A percentile compares a stretch with the other conserved stretches of the same genome.
These are phyloP conservation scores for Drosophila dives DNA, from an alignment of 2,888 invertebrate species.

Conservation along the genomic window DNA sequence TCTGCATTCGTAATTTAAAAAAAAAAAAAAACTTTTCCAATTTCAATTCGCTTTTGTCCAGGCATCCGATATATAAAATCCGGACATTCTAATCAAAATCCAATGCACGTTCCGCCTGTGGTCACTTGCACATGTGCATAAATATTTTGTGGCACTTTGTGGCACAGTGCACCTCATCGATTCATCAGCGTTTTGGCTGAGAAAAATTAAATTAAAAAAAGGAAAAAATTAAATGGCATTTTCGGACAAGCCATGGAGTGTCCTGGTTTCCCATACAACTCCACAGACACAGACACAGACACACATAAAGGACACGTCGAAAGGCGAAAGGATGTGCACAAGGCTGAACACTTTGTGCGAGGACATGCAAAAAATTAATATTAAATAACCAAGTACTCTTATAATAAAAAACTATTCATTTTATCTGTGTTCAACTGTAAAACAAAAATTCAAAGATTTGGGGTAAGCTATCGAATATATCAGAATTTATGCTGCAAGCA, in stretches of 20 bases:
- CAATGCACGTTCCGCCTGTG: conserved; percentile 46
- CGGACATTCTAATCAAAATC: conserved; percentile 47
- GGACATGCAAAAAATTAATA: neutral
- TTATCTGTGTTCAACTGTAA: neutral
- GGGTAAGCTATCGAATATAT: neutral
- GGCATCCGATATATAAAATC: conserved; percentile 2
- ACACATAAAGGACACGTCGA: neutral
- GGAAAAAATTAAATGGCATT: conserved; percentile 52
- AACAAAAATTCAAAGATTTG: neutral
- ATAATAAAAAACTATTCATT: neutral
- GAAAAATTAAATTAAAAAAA: neutral
- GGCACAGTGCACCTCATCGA: neutral
- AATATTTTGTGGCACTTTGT: conserved; percentile 15
- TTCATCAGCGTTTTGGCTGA: conserved; percentile 34
- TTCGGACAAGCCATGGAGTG: conserved; percentile 33
- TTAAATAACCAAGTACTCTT: neutral
- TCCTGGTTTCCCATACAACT: conserved; percentile 10
- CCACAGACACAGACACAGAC: neutral
- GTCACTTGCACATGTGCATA: conserved; percentile 12
- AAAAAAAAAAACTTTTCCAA: conserved; percentile 3
- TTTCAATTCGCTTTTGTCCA: conserved; percentile 3
- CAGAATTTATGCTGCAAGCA: neutral
- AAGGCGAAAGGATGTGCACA: neutral
- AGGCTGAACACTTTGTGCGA: neutral
- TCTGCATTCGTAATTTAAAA: conserved; percentile 2